Evolutionary conservation across 2,113 vertebrate species (phyloP), one percentile per base, ranked within the genome.

Genomic region (Takifugu bimaculatus): DNA sequence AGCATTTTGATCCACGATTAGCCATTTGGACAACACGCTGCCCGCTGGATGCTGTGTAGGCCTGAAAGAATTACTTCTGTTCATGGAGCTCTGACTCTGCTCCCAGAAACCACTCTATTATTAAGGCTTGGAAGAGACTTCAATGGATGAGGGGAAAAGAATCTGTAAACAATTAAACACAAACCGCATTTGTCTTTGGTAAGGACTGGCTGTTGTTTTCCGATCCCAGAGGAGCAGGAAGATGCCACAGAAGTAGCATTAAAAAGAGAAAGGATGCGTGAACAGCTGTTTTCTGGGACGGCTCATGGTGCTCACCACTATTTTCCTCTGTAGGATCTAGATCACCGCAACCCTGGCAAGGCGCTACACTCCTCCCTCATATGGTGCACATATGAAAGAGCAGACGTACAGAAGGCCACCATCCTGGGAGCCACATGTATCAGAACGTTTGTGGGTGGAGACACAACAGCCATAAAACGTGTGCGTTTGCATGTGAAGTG

Each of bases 151-250:
- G 10, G 43, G 14, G 77, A 82, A 73, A 77, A 67, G 80, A 85
- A 82, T 87, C 90, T 91, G 88, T 88, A 82, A 88, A 83, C 81
- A 86, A 89, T 90, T 91, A 89, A 87, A 89, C 74, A 77, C 74
- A 88, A 86, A 84, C 84, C 71, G 13, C 69, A 60, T 86, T 87
- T 88, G 83, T 88, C 86, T 76, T 89, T 75, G 68, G 68, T 73
- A 78, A 79, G 75, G 83, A 84, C 77, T 87, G 85, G 82, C 82
- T 84, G 78, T 85, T 85, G 81, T 87, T 83, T 79, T 80, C 63
- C 66, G 70, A 74, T 75, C 69, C 76, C 66, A 78, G 79, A 82
- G 78, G 63, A 83, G 77, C 80, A 76, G 68, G 78, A 83, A 80
- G 84, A 83, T 77, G 82, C 80, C 55, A 81, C 75, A 78, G 84